Conservation (phyloP, 92 coral and sea anemone species). For the Zoanthus sansibaricus region DNA sequence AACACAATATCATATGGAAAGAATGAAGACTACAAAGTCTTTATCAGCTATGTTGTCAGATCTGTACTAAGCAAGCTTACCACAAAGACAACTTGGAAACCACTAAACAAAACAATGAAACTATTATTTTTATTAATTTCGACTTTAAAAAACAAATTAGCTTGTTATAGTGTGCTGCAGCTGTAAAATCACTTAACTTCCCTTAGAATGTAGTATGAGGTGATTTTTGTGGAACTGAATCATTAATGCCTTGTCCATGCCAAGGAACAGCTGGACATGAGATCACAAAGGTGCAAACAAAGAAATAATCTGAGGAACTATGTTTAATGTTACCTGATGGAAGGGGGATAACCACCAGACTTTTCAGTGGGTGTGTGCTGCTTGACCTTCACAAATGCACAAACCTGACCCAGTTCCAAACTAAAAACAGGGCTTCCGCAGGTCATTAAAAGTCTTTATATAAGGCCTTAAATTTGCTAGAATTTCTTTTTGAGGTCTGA, state of each 20-base stretch:
- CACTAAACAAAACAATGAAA: neutral
- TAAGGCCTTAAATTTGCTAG: too few species aligned
- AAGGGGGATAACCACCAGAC: too few species aligned
- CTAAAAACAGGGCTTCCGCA: too few species aligned
- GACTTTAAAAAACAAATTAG: neutral
- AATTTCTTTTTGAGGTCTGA: too few species aligned
- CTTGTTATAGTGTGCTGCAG: neutral
- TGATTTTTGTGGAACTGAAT: too few species aligned
- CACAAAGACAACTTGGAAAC: neutral
- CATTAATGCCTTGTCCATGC: neutral
- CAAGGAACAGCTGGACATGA: neutral
- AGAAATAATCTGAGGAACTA: neutral
- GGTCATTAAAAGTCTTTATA: too few species aligned
- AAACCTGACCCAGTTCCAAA: too few species aligned
- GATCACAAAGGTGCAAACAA: neutral
- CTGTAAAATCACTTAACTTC: too few species aligned
- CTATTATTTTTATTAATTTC: neutral
- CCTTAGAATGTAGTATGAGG: too few species aligned
- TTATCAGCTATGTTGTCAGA: neutral
- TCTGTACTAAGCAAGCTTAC: neutral
- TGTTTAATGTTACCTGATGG: neutral
- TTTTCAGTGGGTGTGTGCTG: too few species aligned
- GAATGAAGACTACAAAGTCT: neutral
- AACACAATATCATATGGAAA: neutral
- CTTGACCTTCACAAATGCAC: too few species aligned